phyloP scores from a whole-genome alignment of 2,888 invertebrate genomes.

The Hermodice carunculata region DNA sequence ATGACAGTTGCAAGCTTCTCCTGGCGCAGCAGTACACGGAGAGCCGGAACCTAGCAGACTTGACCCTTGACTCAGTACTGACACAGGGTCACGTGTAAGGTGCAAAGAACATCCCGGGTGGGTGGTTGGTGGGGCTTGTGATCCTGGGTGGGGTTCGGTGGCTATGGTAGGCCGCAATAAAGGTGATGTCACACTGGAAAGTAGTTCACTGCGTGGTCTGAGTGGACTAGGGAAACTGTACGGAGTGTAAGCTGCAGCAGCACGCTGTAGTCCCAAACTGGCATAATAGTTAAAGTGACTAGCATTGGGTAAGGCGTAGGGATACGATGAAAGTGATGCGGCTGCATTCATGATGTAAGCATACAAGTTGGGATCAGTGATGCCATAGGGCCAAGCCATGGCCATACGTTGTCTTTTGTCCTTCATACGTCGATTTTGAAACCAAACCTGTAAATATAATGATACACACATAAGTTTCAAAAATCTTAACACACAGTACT shows the following conservation, averaged over 20 bases:
- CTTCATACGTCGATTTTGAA: constrained; percentile 97
- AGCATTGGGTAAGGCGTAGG: constrained; percentile 63
- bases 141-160: background rate
- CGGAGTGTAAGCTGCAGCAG: constrained; percentile 38
- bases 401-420: constrained; percentile 97
- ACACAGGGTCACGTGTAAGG: no score
- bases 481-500: no score
- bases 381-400: constrained; percentile 90
- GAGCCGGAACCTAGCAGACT: constrained; percentile 1
- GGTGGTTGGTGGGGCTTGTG: background rate
- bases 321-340: constrained; percentile 50
- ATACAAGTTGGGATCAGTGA: constrained; percentile 90
- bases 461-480: no score
- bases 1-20: constrained; percentile 10
- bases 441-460: constrained; percentile 78
- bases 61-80: no score
- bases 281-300: constrained; percentile 50
- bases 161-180: background rate
- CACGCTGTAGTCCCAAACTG: constrained; percentile 46
- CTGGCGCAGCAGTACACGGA: background rate
- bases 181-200: background rate
- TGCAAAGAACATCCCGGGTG: no score
- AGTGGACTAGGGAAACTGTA: constrained; percentile 18
- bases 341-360: constrained; percentile 90
- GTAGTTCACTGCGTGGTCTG: constrained; percentile 1